Conservation (phyloP, 2,113 vertebrate genomes). For the Periophthalmodon schlosseri region DNA sequence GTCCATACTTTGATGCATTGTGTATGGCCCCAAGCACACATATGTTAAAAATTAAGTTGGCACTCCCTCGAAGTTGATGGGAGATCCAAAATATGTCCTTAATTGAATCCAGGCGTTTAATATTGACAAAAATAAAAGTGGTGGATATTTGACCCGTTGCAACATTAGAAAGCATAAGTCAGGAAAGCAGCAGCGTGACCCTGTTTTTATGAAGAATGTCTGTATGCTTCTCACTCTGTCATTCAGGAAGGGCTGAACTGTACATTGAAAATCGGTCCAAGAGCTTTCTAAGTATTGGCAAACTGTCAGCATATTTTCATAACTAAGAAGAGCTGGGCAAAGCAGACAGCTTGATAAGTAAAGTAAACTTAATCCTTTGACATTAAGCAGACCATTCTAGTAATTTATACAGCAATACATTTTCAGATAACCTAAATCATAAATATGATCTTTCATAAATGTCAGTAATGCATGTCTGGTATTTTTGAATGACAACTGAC, state of each 20-base stretch:
- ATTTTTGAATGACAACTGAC: background rate
- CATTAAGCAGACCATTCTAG: background rate
- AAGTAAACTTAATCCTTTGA: background rate
- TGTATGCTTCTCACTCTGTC: background rate
- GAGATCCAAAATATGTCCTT: background rate
- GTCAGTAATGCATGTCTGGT: background rate
- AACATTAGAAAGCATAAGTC: too few relatives aligned
- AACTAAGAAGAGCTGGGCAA: background rate
- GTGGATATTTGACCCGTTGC: background rate
- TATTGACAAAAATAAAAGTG: background rate
- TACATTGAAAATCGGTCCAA: conserved; percentile 19
- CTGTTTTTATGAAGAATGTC: background rate
- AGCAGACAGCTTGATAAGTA: background rate
- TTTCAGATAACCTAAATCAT: background rate
- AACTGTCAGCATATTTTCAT: conserved; percentile 20
- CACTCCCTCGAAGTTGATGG: background rate
- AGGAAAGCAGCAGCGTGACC: conserved; percentile 21
- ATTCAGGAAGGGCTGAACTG: background rate
- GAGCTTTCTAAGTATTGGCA: background rate
- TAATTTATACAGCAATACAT: background rate
- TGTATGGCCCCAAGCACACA: background rate
- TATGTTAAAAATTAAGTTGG: conserved; percentile 14
- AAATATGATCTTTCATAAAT: background rate
- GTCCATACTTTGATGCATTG: background rate
- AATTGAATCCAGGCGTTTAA: conserved; percentile 1